Evolutionary conservation across 2,113 vertebrate genomes (phyloP).

Genomic region (Mellivora capensis): DNA sequence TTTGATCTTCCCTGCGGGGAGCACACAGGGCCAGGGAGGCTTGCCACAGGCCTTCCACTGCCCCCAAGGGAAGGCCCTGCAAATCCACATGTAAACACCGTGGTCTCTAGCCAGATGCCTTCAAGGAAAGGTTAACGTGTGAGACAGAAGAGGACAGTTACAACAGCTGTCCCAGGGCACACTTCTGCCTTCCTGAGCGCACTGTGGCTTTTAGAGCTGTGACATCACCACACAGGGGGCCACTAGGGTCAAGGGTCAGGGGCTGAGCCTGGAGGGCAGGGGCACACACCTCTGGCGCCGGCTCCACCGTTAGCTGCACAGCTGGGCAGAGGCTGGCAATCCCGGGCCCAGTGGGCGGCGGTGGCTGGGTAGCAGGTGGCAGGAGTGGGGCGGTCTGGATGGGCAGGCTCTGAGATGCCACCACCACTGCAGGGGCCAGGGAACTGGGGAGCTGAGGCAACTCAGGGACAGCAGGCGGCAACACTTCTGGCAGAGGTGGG

Average conservation of each 20-base stretch:
- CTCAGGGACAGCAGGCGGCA: conserved; percentile 75
- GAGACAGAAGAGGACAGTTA: background rate
- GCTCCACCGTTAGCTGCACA: conserved; percentile 68
- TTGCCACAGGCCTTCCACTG: background rate
- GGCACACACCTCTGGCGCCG: conserved; percentile 80
- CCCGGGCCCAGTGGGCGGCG: conserved; percentile 80
- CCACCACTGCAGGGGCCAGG: conserved; percentile 74
- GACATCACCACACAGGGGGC: background rate
- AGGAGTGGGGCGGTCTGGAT: conserved; percentile 72
- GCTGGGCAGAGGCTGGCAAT: conserved; percentile 66
- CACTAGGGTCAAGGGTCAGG: background rate
- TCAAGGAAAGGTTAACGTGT: background rate
- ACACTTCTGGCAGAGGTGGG: conserved; percentile 79
- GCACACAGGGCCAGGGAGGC: background rate
- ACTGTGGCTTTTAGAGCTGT: background rate
- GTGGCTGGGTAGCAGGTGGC: conserved; percentile 67
- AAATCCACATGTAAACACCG: background rate
- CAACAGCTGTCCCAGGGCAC: background rate
- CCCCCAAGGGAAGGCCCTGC: background rate
- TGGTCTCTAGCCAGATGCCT: background rate
- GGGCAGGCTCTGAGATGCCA: conserved; percentile 75
- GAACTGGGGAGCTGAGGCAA: conserved; percentile 81
- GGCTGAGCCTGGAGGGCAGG: background rate
- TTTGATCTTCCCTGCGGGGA: background rate
- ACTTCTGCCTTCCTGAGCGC: fast-evolving